Percentiles rank a stretch among this genome's conserved stretches.
Evolutionary conservation across 2,797 vertebrate genomes (phyloP).

Genomic region (Cryptoblepharus egeriae): DNA sequence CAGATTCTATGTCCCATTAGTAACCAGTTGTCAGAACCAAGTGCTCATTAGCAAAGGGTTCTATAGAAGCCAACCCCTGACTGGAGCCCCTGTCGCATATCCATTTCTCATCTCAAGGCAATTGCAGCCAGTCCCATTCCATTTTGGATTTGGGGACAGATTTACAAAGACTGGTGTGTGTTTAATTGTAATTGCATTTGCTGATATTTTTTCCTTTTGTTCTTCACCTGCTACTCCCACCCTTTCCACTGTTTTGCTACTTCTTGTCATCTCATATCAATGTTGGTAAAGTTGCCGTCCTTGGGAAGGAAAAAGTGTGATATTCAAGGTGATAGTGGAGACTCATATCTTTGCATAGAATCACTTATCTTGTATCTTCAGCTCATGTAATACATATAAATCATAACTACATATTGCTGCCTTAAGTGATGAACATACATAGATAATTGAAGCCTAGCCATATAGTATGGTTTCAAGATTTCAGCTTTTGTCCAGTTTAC

Average conservation of each 20-base stretch:
- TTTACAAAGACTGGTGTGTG: background rate
- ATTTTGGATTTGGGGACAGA: background rate
- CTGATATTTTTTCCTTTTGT: too few species aligned
- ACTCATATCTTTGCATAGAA: background rate
- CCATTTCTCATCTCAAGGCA: background rate
- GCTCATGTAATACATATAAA: background rate
- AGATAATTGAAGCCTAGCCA: background rate
- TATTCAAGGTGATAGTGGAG: background rate
- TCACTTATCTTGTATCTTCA: too few species aligned
- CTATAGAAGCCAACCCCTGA: too few species aligned
- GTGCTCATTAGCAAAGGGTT: too few species aligned
- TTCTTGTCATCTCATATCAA: background rate
- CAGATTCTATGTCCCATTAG: too few species aligned
- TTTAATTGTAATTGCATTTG: background rate
- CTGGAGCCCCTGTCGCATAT: background rate
- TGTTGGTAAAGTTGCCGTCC: background rate
- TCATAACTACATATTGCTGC: background rate
- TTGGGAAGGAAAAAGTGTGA: background rate
- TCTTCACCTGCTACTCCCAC: background rate
- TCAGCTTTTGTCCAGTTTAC: background rate
- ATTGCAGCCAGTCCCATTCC: background rate
- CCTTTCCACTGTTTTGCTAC: background rate
- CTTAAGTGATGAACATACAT: background rate
- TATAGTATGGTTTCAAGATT: background rate
- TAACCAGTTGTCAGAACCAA: too few species aligned